Evolutionary conservation across 2,113 vertebrate genomes (phyloP), one percentile per base, ranked within the genome.

Genomic region (Coptodon rendalli): DNA sequence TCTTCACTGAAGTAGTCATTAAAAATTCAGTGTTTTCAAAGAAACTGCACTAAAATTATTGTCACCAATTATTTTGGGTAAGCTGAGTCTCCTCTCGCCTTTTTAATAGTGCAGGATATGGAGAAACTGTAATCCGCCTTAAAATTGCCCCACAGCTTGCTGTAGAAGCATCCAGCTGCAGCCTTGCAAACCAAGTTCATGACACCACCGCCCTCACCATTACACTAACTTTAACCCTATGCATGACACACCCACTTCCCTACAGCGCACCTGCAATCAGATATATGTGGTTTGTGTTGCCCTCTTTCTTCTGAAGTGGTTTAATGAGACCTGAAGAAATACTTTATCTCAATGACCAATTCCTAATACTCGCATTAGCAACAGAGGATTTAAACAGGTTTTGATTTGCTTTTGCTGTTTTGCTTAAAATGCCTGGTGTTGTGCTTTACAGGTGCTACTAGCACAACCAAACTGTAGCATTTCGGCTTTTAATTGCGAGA

Each of bases 401-500:
- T 76, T 50, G 9, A 50, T 4, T 50, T 31, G 43, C 29, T n/a
- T 78, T 78, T 78, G 10, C 45, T 31, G 45, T 13, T 78, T 78
- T 50, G 27, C 27, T 78, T 52, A 48, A 78, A 50, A 31, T 78
- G 45, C 45, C 27, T 1, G 2, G 34, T 52, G 27, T 31, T 52
- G 45, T 8, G 17, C 10, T 50, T 45, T 78, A 78, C 45, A 50
- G 6, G 45, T 3, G 0, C 17, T 31, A 31, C 9, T 78, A 9
- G 27, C 71, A 31, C 9, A 17, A 48, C 6, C 45, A 52, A 38
- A 66, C 61, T 66, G 61, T 22, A 38, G 34, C 34, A 38, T 38
- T 66, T 63, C 0, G 2, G 59, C 17, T 36, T 36, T 63, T 66
- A 66, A 66, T 66, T 66, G 9, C 0, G 0, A 38, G 61, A 66